Evolutionary conservation across 2,113 vertebrate species (phyloP), one percentile per base, ranked within the genome.

Genomic region (Phodopus roborovskii): DNA sequence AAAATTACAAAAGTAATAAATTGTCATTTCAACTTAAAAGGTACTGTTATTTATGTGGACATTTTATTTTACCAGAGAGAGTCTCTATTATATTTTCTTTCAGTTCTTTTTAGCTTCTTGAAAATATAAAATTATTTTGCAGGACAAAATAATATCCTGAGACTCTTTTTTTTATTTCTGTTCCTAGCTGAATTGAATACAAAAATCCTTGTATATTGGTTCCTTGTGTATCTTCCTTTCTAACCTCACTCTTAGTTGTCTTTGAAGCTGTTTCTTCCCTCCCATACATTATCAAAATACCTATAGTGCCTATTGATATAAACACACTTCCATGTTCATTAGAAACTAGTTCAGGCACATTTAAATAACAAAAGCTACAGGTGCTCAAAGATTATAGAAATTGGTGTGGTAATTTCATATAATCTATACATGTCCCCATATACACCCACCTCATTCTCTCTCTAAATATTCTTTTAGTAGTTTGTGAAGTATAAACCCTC

Each of bases 1-100:
- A 92, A 97, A 93, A 84, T 93, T 96, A 90, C 77, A 87, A 88
- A 95, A 94, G 77, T 96, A 94, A 90, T 64, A 93, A 89, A 95
- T 84, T 94, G 50, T 78, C 64, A 81, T 93, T 86, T 96, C 88
- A 87, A 82, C 74, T 91, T 96, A 94, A 89, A 96, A 92, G 53
- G 71, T 92, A 50, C 58, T 33, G 5, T n/a, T 95, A 93, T 79
- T 94, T 96, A 79, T 68, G 50, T 84, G 84, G 83, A 71, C 71
- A 36, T 96, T 97, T 96, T 88, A 94, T 95, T 89, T 97, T 92
- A 92, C 62, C 50, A 50, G 11, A 75, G 53, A 91, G 77, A n/a
- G 16, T 64, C 17, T 95, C 45, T 94, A 87, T 91, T 92, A 89
- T 66, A 53, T 22, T 70, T 71, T 28, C 36, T 93, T 96, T 91